Percentiles rank a stretch among this genome's conserved stretches.
phyloP scores from a whole-genome alignment of 2,113 vertebrate species.

The Myocastor coypus region DNA sequence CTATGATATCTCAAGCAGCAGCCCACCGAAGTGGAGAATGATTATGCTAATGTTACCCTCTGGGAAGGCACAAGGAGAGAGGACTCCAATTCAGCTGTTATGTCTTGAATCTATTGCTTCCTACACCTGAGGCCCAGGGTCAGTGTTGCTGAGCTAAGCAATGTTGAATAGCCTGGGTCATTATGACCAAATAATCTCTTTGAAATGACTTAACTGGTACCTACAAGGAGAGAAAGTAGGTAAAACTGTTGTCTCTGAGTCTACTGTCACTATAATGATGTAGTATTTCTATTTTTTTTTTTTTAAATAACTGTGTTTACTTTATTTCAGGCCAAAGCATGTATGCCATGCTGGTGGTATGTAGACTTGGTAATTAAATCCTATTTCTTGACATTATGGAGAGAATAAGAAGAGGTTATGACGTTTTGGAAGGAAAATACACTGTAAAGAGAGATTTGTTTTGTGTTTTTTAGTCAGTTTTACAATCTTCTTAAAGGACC shows the following conservation, averaged over 20 bases:
- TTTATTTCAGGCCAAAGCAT: conserved; percentile 61
- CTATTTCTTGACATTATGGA: conserved; percentile 65
- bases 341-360: conserved; percentile 51
- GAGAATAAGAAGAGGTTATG: conserved; percentile 48
- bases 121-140: conserved; percentile 43
- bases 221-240: conserved; percentile 74
- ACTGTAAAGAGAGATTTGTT: conserved; percentile 40
- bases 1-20: neutral
- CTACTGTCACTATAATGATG: conserved; percentile 48
- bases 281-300: conserved; percentile 39
- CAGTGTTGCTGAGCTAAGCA: conserved; percentile 2
- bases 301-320: conserved; percentile 43
- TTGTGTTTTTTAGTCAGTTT: conserved; percentile 4
- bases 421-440: conserved; percentile 55
- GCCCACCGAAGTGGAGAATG: neutral
- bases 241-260: conserved; percentile 54
- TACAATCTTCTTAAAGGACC: conserved; percentile 49
- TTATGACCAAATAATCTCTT: conserved; percentile 80
- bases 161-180: conserved; percentile 68
- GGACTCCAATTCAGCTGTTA: neutral
- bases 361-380: conserved; percentile 78
- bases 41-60: rapidly evolving
- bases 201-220: conserved; percentile 74
- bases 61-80: neutral
- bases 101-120: conserved; percentile 42